Conservation (phyloP, 2,888 invertebrate species). For the Synanthedon formicaeformis region DNA sequence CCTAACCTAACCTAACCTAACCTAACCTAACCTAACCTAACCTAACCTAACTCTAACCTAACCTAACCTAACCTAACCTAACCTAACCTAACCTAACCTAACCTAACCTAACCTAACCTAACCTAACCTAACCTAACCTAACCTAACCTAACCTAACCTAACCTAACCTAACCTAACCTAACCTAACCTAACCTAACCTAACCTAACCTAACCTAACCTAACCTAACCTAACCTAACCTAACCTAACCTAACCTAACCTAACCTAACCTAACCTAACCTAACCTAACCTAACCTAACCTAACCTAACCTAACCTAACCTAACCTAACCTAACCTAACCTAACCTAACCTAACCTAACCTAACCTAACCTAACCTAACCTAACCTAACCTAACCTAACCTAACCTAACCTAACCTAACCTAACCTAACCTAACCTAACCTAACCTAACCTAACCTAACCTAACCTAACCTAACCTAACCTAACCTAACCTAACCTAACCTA, state of each 20-base stretch:
- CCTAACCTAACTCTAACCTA: too few relatives aligned
- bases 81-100: too few relatives aligned
- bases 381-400: too few relatives aligned
- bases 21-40: too few relatives aligned
- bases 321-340: conserved; percentile 11
- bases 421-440: conserved; percentile 9
- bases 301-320: conserved; percentile 2
- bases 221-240: conserved; percentile 4
- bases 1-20: background rate
- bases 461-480: conserved; percentile 5
- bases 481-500: conserved; percentile 10
- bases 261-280: conserved; percentile 13
- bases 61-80: too few relatives aligned
- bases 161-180: background rate
- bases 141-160: conserved; percentile 5
- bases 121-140: conserved; percentile 1
- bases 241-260: conserved; percentile 15
- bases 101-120: too few relatives aligned
- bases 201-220: background rate
- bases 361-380: too few relatives aligned
- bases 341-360: conserved; percentile 12
- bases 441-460: conserved; percentile 7
- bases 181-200: too few relatives aligned
- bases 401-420: conserved; percentile 12
- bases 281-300: conserved; percentile 11